phyloP scores from a whole-genome alignment of 2,797 vertebrate species.

The Lagodon rhomboides region DNA sequence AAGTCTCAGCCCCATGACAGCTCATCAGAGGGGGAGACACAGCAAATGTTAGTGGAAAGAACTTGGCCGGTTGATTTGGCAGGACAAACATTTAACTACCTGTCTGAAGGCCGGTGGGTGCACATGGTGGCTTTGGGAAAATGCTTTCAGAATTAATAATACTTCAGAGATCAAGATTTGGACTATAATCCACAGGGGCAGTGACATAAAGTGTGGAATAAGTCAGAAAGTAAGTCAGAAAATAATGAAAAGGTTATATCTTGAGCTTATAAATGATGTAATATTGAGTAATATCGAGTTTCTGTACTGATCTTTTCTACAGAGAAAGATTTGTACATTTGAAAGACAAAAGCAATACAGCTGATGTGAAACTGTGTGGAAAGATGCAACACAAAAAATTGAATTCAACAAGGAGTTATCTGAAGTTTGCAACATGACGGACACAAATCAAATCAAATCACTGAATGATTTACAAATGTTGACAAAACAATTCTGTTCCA shows the following conservation, averaged over 20 bases:
- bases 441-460: neutral
- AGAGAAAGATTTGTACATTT: conserved; percentile 2
- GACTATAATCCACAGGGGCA: neutral
- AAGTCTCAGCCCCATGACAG: neutral
- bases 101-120: neutral
- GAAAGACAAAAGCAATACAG: neutral
- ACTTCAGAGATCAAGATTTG: neutral
- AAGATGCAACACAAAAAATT: neutral
- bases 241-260: neutral
- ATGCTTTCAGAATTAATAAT: neutral
- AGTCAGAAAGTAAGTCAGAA: neutral
- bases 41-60: neutral
- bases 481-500: neutral
- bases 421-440: neutral
- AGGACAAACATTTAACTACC: neutral
- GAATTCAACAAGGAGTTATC: neutral
- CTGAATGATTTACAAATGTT: neutral
- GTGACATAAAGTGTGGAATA: neutral
- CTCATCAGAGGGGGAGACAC: conserved; percentile 3
- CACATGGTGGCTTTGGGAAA: neutral
- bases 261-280: neutral
- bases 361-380: neutral
- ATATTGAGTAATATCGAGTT: neutral
- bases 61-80: no score
- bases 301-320: neutral